Conservation (phyloP, 2,113 vertebrate species). For the Brachionichthys hirsutus region DNA sequence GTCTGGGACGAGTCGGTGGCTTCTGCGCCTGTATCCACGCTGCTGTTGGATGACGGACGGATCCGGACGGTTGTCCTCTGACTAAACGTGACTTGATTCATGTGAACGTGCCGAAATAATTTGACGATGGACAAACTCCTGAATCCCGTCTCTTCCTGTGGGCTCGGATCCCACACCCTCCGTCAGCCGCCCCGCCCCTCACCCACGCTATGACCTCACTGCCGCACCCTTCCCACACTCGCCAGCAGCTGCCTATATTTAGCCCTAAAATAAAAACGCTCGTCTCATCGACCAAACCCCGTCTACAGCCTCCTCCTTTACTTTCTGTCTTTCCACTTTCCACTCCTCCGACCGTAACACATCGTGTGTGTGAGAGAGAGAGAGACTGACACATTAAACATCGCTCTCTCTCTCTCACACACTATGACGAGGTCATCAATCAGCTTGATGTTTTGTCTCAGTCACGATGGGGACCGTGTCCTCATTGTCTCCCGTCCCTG, state of each 20-base stretch:
- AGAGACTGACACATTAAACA: too few relatives aligned
- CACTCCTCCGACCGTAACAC: not conserved
- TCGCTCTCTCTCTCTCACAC: constrained; percentile 22
- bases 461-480: not conserved
- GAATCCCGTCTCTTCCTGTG: constrained; percentile 17
- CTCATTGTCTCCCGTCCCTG: constrained; percentile 13
- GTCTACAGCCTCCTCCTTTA: not conserved
- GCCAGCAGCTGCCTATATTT: constrained; percentile 64
- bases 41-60: too few relatives aligned
- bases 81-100: too few relatives aligned
- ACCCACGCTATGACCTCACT: constrained; percentile 69
- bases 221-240: constrained; percentile 63
- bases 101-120: too few relatives aligned
- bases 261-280: constrained; percentile 52
- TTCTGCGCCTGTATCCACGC: too few relatives aligned
- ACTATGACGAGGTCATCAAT: not conserved
- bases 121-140: too few relatives aligned
- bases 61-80: too few relatives aligned
- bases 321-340: constrained; percentile 2
- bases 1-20: too few relatives aligned
- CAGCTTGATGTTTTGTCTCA: not conserved
- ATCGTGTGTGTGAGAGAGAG: not conserved
- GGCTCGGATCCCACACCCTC: constrained; percentile 39
- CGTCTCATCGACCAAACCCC: constrained; percentile 5
- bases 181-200: constrained; percentile 31